A percentile compares a stretch with the other conserved stretches of the same genome.
phyloP scores from a whole-genome alignment of 92 coral and sea anemone species.

The Ricordea florida region DNA sequence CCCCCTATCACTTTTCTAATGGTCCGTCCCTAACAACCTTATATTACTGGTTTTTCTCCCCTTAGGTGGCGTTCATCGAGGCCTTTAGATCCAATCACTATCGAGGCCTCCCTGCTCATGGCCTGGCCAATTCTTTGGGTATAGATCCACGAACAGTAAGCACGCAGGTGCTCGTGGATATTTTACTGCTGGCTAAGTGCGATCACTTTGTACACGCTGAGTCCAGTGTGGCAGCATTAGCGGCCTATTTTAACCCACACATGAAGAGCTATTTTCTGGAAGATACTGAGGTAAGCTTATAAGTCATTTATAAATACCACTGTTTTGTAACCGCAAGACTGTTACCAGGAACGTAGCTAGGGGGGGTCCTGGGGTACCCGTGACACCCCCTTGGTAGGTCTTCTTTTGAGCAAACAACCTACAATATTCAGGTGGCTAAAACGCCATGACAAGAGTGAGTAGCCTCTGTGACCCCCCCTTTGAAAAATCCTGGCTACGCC shows the following conservation, averaged over 20 bases:
- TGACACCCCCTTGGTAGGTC: too few species aligned
- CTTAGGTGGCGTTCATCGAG: slow-evolving; percentile 36
- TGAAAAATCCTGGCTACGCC: too few species aligned
- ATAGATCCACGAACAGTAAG: slow-evolving; percentile 34
- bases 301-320: too few species aligned
- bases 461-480: too few species aligned
- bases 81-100: slow-evolving; percentile 41
- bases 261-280: slow-evolving; percentile 61
- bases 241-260: slow-evolving; percentile 71
- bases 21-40: too few species aligned
- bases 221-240: slow-evolving; percentile 77
- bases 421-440: too few species aligned
- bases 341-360: too few species aligned
- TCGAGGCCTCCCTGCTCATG: neutral
- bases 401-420: too few species aligned
- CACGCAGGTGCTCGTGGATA: slow-evolving; percentile 62
- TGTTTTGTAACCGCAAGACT: neutral
- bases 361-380: too few species aligned
- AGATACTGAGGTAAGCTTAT: neutral
- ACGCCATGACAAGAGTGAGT: too few species aligned
- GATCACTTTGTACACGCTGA: slow-evolving; percentile 70
- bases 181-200: slow-evolving; percentile 69
- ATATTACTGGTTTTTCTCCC: too few species aligned
- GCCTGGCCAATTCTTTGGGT: slow-evolving; percentile 24
- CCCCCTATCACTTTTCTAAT: too few species aligned